Conservation (phyloP, 2,797 vertebrate species). For the Knipowitschia caucasica region DNA sequence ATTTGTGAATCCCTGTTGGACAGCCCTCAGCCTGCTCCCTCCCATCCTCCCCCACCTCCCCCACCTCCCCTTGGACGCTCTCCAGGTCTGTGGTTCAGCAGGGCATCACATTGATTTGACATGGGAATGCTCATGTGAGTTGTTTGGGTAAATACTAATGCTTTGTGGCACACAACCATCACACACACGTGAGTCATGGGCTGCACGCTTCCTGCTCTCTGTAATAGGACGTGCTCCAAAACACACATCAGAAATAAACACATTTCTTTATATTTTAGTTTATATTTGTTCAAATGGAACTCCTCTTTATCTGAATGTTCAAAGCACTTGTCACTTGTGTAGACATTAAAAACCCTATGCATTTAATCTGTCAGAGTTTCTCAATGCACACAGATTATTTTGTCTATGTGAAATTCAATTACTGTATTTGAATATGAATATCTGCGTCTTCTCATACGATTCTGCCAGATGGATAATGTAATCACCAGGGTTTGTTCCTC, state of each 20-base stretch:
- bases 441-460: too few species aligned
- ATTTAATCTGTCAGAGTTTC: too few species aligned
- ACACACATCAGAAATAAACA: constrained; percentile 6
- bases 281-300: background rate
- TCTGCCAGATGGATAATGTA: too few species aligned
- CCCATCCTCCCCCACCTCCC: too few species aligned
- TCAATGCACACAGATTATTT: too few species aligned
- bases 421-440: too few species aligned
- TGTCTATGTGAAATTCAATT: too few species aligned
- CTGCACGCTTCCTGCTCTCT: constrained; percentile 22
- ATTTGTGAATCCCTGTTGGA: constrained; percentile 33
- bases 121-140: constrained; percentile 36
- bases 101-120: constrained; percentile 59
- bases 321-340: background rate
- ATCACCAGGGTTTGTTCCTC: too few species aligned
- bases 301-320: constrained; percentile 14
- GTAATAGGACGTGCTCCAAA: constrained; percentile 25
- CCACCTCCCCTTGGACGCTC: constrained; percentile 39
- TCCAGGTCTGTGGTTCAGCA: constrained; percentile 46
- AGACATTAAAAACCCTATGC: background rate
- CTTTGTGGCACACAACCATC: constrained; percentile 35
- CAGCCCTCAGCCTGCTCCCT: constrained; percentile 51
- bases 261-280: constrained; percentile 11
- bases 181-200: constrained; percentile 44
- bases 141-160: constrained; percentile 56